Conservation (phyloP, 2,797 vertebrate species). For the Sarcoramphus papa region DNA sequence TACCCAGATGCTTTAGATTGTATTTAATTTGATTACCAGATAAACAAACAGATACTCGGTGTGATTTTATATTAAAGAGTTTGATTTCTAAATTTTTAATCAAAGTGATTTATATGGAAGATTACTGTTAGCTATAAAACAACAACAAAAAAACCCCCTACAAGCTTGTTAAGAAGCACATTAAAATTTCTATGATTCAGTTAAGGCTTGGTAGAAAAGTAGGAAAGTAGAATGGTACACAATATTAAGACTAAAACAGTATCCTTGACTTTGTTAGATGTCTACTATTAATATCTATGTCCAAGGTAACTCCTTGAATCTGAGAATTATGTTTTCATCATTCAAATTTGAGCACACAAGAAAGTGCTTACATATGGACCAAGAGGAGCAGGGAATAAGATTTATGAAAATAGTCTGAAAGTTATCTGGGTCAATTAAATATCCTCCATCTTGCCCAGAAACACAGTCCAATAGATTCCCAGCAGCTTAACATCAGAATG, state of each 20-base stretch:
- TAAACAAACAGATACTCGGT: not conserved
- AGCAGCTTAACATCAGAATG: not conserved
- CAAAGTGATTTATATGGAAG: not conserved
- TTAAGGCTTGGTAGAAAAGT: not conserved
- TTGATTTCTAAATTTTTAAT: conserved; percentile 24
- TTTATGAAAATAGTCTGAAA: not conserved
- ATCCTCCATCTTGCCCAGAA: not conserved
- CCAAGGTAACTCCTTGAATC: not conserved
- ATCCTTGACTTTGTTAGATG: not conserved
- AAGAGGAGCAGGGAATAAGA: not conserved
- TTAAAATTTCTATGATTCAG: not conserved
- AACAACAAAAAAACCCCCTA: not conserved
- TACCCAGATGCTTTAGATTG: not conserved
- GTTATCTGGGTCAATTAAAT: not conserved
- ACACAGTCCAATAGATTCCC: not conserved
- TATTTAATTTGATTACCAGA: not conserved
- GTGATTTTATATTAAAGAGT: not conserved
- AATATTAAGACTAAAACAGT: not conserved
- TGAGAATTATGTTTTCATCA: not conserved
- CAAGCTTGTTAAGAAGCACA: not conserved
- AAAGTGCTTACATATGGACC: not conserved
- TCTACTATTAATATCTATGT: not conserved
- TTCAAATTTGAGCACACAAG: not conserved
- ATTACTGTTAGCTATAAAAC: not conserved
- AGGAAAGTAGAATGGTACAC: not conserved